Conservation (phyloP, 2,797 vertebrate genomes). For the Sebastes minor region DNA sequence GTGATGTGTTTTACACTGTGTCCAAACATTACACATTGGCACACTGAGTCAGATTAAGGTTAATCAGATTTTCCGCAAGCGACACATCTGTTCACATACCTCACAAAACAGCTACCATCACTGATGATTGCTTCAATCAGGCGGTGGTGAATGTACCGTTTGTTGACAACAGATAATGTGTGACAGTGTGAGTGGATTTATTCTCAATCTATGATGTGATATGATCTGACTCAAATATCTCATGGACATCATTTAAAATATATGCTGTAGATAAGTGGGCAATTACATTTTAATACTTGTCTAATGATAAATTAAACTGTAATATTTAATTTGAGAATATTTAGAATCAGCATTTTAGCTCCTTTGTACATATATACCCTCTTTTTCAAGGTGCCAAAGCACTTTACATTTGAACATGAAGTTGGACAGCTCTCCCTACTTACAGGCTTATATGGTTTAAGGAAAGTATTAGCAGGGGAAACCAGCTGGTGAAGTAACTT, state of each 20-base stretch:
- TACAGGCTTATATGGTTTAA: constrained; percentile 42
- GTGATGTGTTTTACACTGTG: neutral
- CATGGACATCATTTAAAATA: neutral
- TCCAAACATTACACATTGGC: neutral
- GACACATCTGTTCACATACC: neutral
- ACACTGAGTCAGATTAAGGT: neutral
- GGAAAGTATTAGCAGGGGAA: constrained; percentile 41
- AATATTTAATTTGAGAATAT: neutral
- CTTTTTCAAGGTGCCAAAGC: neutral
- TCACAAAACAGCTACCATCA: neutral
- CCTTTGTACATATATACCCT: too few relatives aligned
- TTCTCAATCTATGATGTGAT: neutral
- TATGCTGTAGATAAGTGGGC: accelerated
- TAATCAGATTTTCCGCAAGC: constrained; percentile 5
- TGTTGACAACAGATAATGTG: neutral
- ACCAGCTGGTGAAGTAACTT: constrained; percentile 38
- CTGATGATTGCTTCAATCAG: neutral
- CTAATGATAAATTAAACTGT: neutral
- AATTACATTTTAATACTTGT: neutral
- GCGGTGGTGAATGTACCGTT: neutral
- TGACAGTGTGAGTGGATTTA: neutral
- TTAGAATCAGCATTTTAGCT: neutral
- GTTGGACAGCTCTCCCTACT: neutral
- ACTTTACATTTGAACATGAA: constrained; percentile 4
- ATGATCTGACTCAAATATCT: neutral